A percentile compares a stretch with the other conserved stretches of the same genome.
Evolutionary conservation across 2,113 vertebrate genomes (phyloP).

Genomic region (Neolamprologus sp.): DNA sequence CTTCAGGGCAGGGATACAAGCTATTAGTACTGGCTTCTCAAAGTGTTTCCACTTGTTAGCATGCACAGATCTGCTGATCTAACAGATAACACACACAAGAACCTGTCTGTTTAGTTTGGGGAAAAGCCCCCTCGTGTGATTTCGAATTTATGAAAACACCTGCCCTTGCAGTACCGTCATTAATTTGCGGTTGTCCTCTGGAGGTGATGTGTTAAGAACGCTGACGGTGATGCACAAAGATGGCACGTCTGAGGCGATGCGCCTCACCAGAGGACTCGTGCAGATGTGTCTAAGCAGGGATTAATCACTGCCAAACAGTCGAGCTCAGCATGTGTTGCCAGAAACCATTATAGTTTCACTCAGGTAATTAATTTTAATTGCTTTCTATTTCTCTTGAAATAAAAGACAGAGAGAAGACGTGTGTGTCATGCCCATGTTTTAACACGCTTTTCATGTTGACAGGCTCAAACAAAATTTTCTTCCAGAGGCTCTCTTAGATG

Average conservation of each 20-base stretch:
- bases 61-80: slow-evolving; percentile 31
- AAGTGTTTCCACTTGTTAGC: slow-evolving; percentile 37
- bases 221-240: not conserved
- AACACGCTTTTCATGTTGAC: slow-evolving; percentile 62
- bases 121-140: slow-evolving; percentile 1
- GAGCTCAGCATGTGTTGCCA: slow-evolving; percentile 53
- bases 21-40: slow-evolving; percentile 32
- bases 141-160: slow-evolving; percentile 10
- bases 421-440: slow-evolving; percentile 59
- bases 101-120: slow-evolving; percentile 17
- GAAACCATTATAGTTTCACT: slow-evolving; percentile 66
- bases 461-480: slow-evolving; percentile 58
- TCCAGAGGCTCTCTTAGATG: not conserved
- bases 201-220: not conserved
- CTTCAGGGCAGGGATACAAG: slow-evolving; percentile 41
- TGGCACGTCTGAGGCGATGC: not conserved
- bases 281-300: slow-evolving; percentile 54
- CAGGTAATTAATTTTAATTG: slow-evolving; percentile 71
- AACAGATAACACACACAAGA: slow-evolving; percentile 22
- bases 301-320: slow-evolving; percentile 55
- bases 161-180: not conserved
- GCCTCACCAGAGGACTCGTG: slow-evolving; percentile 10
- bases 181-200: slow-evolving; percentile 31
- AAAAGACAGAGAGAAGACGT: slow-evolving; percentile 28
- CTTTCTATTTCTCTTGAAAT: slow-evolving; percentile 43